Base-by-base conservation (phyloP, 2,797 vertebrate species). In the Picus viridis region DNA sequence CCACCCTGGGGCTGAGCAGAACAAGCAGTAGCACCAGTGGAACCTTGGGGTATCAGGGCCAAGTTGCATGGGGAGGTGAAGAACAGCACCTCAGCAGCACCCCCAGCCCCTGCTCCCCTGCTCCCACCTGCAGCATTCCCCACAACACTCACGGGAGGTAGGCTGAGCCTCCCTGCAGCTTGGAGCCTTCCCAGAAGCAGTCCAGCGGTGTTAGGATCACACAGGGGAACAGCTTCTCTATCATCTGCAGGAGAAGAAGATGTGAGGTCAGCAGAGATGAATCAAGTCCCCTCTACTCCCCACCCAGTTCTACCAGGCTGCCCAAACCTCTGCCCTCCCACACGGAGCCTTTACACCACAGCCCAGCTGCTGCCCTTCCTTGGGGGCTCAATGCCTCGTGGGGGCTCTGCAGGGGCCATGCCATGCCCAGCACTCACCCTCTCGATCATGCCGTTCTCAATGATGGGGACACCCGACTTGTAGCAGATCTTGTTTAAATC, bases 401-500 rank as follows among this genome's bases (percentile, higher is more conserved):
- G 15, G 51, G 43, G 24, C 1, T 27, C 18, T 49, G 2, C 0
- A 7, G 20, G 49, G 32, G 4, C 22, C 57, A 24, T 1, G 6
- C 39, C 36, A 23, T 9, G 9, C 32, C 22, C 26, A 39, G 16
- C 12, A 97, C 99, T 97, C 94, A 99, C 99, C 98, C 98, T 97
- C 92, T 99, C 99, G 5, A 99, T 99, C 99, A 99, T 99, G 95
- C 99, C 98, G 22, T 99, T 99, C 98, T 99, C 99, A 91, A 99
- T 99, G 90, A 99, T 98, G 76, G 99, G 99, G 58, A 99, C 98
- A 86, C 99, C 99, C 1, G 99, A 99, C 97, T 99, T 99, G 97
- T 99, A 99, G 97, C 99, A 99, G 97, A 99, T 99, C 98, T 99
- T 99, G 97, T 99, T 99, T 94, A 99, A 98, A 98, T 99, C 99